Percentiles rank a stretch among this genome's conserved stretches.
phyloP scores from a whole-genome alignment of 2,113 vertebrate genomes.

The Podarcis muralis region DNA sequence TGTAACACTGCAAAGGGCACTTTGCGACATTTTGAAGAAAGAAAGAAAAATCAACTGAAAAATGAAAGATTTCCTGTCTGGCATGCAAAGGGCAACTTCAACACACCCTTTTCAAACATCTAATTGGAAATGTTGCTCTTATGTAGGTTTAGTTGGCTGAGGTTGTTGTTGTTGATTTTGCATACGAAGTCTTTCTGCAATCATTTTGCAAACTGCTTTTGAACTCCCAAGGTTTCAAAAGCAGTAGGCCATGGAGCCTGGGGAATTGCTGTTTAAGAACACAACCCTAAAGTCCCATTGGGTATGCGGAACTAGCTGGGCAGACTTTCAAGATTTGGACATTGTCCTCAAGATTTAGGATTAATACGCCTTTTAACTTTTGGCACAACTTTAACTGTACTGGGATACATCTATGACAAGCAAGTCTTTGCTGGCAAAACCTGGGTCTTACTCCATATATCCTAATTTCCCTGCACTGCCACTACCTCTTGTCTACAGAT shows the following conservation, averaged over 20 bases:
- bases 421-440: background rate
- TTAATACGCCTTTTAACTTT: background rate
- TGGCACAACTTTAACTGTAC: background rate
- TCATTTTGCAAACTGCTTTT: too few species aligned
- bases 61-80: background rate
- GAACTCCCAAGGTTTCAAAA: background rate
- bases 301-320: background rate
- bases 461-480: background rate
- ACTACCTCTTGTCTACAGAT: background rate
- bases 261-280: background rate
- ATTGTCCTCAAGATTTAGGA: background rate
- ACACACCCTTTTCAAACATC: background rate
- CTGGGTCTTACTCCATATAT: background rate
- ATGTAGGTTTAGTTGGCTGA: too few species aligned
- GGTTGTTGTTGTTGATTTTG: too few species aligned
- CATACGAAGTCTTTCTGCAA: too few species aligned
- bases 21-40: background rate
- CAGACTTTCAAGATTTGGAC: background rate
- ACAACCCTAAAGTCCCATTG: background rate
- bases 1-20: background rate
- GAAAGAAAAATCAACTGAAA: background rate
- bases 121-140: too few species aligned
- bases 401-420: background rate
- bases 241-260: background rate
- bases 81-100: background rate